Evolutionary conservation across 2,888 invertebrate genomes (phyloP), one percentile per base, ranked within the genome.

Genomic region (Acleris cristana): DNA sequence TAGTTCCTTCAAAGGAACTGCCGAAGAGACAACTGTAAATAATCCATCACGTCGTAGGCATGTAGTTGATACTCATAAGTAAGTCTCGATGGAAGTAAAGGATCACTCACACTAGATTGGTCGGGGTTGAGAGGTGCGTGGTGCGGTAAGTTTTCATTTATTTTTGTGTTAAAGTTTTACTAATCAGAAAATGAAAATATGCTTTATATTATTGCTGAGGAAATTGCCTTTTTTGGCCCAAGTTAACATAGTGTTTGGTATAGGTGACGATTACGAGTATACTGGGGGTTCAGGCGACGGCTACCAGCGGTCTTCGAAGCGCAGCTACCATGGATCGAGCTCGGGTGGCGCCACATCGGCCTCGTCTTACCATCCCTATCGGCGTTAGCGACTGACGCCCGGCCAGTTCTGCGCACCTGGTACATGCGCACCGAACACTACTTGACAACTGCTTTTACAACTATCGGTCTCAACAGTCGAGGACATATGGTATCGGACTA

Each of bases 211-310:
- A 57, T 66, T 53, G 65, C 65, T 57, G 52, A 34, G 18, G 7
- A 23, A 56, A n/a, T 45, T 23, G 34, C 12, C 44, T 19, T 18
- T 7, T 30, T 3, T n/a, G 55, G 51, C 26, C 12, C 10, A 2
- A 34, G 26, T 23, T 62, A 62, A 66, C 66, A 19, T 66, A 69
- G 52, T 70, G 60, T 68, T 72, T 70, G 54, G 60, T 70, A 69
- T 65, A 90, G 92, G 90, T 82, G 92, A 92, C 76, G 93, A 93
- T 77, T 91, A 89, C 84, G 93, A 93, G 76, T 90, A 90, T 80
- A 88, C 92, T 58, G 93, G 93, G 49, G 93, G 89, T 2, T 92
- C 93, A 18, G 93, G 93, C 64, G 93, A 93, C 58, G 92, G 92
- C 1, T 90, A 91, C 74, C 92, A 92, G 76, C 84, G 88, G 71